phyloP scores from a whole-genome alignment of 2,888 invertebrate genomes.

The Tenthredo amoena region DNA sequence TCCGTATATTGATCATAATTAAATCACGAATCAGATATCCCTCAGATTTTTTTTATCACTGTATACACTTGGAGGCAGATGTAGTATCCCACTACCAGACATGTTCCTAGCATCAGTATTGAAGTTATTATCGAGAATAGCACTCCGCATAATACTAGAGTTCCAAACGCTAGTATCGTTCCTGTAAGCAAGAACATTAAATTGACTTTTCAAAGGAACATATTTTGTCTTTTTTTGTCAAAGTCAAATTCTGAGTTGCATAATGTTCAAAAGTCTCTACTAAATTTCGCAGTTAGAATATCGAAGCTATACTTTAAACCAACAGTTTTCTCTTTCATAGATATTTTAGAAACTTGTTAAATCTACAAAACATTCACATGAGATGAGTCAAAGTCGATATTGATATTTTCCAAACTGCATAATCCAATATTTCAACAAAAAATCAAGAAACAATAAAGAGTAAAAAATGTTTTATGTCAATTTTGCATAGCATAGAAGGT shows the following conservation, averaged over 20 bases:
- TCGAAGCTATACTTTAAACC: no score
- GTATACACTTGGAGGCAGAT: constrained; percentile 34
- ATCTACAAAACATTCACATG: no score
- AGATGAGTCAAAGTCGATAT: not conserved
- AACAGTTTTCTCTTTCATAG: no score
- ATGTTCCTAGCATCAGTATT: constrained; percentile 56
- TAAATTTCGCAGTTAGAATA: no score
- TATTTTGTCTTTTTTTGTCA: not conserved
- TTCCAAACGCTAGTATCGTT: constrained; percentile 58
- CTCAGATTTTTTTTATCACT: constrained; percentile 17
- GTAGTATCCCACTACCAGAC: constrained; percentile 53
- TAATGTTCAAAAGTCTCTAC: no score
- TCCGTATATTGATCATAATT: not conserved
- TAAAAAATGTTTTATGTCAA: no score
- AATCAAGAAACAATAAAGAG: no score
- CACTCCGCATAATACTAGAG: constrained; percentile 58
- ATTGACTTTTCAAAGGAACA: not conserved
- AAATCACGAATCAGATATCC: not conserved
- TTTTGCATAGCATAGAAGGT: not conserved
- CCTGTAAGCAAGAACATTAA: constrained; percentile 57
- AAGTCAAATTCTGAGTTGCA: no score
- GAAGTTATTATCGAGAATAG: constrained; percentile 57
- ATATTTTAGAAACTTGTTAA: no score
- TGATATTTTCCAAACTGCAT: not conserved
- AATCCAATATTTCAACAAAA: not conserved